A percentile compares a stretch with the other conserved stretches of the same genome.
Evolutionary conservation across 1,140 invertebrate species (phyloP).

Genomic region (Calliphora vicina): DNA sequence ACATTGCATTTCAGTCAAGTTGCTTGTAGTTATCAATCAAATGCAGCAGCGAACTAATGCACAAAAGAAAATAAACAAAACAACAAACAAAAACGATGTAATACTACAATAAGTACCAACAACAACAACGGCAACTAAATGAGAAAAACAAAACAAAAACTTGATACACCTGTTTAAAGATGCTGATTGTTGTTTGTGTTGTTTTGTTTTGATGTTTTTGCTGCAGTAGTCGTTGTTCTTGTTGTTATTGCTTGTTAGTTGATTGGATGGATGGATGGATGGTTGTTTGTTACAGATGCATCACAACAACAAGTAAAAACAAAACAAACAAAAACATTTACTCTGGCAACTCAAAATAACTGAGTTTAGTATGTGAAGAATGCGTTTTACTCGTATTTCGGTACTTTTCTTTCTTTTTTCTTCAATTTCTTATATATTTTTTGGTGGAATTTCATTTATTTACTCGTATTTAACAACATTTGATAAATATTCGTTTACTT

Average conservation of each 20-base stretch:
- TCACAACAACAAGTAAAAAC: background rate
- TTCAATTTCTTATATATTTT: too few species aligned
- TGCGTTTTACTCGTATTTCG: too few species aligned
- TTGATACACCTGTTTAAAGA: slow-evolving; percentile 30
- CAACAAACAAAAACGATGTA: background rate
- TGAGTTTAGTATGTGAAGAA: background rate
- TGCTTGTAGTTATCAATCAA: slow-evolving; percentile 29
- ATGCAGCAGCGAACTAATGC: background rate
- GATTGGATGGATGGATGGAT: background rate
- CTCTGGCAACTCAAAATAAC: background rate
- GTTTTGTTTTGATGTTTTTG: background rate
- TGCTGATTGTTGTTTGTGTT: background rate
- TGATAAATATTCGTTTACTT: slow-evolving; percentile 19
- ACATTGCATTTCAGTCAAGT: background rate
- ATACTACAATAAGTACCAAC: background rate
- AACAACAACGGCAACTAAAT: background rate
- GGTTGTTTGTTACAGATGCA: slow-evolving; percentile 1
- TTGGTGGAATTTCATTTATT: slow-evolving; percentile 2
- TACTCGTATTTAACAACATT: background rate
- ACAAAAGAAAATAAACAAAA: background rate
- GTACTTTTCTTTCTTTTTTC: too few species aligned
- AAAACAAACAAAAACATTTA: background rate
- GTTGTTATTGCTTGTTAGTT: slow-evolving; percentile 18
- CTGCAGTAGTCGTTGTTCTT: background rate
- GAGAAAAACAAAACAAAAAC: too few species aligned